Conservation (phyloP, 64 coral and sea anemone genomes). For the Actinia tenebrosa region DNA sequence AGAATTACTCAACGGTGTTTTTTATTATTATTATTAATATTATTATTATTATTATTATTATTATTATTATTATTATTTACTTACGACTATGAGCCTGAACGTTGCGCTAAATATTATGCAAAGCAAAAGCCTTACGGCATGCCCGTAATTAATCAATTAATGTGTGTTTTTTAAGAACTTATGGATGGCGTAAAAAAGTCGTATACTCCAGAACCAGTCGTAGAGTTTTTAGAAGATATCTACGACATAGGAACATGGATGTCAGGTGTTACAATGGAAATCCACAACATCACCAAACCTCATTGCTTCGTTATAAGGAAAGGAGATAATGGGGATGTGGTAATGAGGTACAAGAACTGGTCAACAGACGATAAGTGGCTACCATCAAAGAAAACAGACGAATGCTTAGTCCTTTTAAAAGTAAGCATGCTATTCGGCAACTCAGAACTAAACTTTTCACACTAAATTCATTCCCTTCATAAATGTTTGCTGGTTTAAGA, state of each 20-base stretch:
- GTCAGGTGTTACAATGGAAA: background rate
- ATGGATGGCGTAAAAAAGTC: conserved; percentile 9
- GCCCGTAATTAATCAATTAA: too few species aligned
- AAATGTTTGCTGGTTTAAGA: too few species aligned
- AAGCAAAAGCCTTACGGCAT: too few species aligned
- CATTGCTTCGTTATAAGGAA: conserved; percentile 21
- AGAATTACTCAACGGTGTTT: too few species aligned
- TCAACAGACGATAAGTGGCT: conserved; percentile 16
- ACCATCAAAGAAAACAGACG: conserved; percentile 3
- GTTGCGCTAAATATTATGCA: too few species aligned
- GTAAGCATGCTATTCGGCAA: background rate
- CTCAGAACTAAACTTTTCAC: too few species aligned
- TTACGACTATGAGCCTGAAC: too few species aligned
- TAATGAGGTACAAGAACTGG: conserved; percentile 36
- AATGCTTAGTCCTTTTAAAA: conserved; percentile 16
- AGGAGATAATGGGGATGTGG: background rate
- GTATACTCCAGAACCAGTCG: background rate
- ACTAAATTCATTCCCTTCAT: too few species aligned
- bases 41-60: too few species aligned
- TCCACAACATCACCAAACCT: conserved; percentile 31
- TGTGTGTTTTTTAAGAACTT: background rate
- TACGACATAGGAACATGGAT: conserved; percentile 9
- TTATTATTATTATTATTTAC: too few species aligned
- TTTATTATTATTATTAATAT: too few species aligned
- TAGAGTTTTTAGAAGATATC: background rate